Conservation (phyloP, 2,797 vertebrate genomes). For the Sebastes minor region DNA sequence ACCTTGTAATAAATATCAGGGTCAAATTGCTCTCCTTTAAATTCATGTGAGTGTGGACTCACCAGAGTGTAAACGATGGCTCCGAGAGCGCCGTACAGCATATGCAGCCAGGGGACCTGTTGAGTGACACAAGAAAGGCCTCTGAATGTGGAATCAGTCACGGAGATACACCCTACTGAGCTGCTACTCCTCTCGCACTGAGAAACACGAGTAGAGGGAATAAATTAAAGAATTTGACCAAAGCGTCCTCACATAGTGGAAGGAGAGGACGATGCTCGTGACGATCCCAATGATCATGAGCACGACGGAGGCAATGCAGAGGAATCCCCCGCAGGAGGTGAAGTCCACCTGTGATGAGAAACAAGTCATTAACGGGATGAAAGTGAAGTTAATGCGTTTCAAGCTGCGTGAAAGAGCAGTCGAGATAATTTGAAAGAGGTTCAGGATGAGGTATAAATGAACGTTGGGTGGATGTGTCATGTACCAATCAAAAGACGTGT, state of each 20-base stretch:
- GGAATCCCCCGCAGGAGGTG: conserved; percentile 91
- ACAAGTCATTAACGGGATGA: conserved; percentile 53
- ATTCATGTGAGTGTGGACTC: conserved; percentile 64
- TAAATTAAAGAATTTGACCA: conserved; percentile 28
- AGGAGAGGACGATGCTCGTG: conserved; percentile 88
- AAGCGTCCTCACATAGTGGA: conserved; percentile 88
- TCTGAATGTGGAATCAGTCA: conserved; percentile 46
- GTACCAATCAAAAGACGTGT: conserved; percentile 14
- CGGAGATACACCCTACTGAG: conserved; percentile 23
- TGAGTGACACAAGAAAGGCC: conserved; percentile 46
- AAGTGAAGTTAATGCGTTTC: conserved; percentile 41
- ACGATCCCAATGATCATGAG: conserved; percentile 90
- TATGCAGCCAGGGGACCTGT: conserved; percentile 94
- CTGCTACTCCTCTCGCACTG: background rate
- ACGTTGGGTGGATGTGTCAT: background rate
- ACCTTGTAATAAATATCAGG: background rate
- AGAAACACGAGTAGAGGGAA: conserved; percentile 29
- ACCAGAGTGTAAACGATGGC: conserved; percentile 94
- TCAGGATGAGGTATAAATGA: background rate
- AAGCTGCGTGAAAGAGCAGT: conserved; percentile 24
- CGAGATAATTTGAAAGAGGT: conserved; percentile 23
- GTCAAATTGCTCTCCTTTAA: background rate
- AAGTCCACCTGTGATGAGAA: conserved; percentile 91
- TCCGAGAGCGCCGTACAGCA: conserved; percentile 92
- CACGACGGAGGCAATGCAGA: conserved; percentile 88